A percentile compares a stretch with the other conserved stretches of the same genome.
phyloP scores from a whole-genome alignment of 2,113 vertebrate genomes.

The Andinoacara biseriatus region DNA sequence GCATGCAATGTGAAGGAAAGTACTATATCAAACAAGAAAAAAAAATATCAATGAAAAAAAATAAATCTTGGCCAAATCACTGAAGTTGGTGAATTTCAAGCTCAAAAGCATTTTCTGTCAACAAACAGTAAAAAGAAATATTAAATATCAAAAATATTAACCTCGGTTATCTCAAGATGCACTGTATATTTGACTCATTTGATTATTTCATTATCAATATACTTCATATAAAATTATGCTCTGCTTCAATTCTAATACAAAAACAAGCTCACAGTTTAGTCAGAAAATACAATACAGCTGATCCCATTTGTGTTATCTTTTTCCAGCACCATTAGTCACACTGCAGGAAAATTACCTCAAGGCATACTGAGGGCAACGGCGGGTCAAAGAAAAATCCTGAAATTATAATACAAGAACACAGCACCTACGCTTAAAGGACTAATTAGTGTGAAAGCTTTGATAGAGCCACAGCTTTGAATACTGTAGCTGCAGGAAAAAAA shows the following conservation, averaged over 20 bases:
- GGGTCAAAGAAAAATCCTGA: constrained; percentile 23
- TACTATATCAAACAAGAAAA: too few species aligned
- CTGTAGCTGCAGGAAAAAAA: constrained; percentile 5
- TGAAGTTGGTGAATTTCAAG: not conserved
- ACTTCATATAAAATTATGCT: not conserved
- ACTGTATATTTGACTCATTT: not conserved
- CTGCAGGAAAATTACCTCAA: not conserved
- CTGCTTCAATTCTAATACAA: not conserved
- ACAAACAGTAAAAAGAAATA: not conserved
- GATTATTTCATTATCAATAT: not conserved
- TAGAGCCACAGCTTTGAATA: not conserved
- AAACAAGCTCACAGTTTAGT: constrained; percentile 12
- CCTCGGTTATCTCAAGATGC: not conserved
- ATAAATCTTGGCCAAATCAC: not conserved
- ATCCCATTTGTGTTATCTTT: not conserved
- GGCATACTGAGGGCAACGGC: not conserved
- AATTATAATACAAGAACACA: constrained; percentile 14
- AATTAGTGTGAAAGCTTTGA: not conserved
- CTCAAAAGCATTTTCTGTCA: not conserved
- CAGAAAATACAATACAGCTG: not conserved
- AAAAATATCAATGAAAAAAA: not conserved
- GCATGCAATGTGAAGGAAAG: too few species aligned
- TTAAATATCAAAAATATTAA: not conserved
- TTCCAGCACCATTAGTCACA: constrained; percentile 1
- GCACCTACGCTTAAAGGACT: not conserved